Conservation (phyloP, 2,113 vertebrate species). For the Tragelaphus imberbis region DNA sequence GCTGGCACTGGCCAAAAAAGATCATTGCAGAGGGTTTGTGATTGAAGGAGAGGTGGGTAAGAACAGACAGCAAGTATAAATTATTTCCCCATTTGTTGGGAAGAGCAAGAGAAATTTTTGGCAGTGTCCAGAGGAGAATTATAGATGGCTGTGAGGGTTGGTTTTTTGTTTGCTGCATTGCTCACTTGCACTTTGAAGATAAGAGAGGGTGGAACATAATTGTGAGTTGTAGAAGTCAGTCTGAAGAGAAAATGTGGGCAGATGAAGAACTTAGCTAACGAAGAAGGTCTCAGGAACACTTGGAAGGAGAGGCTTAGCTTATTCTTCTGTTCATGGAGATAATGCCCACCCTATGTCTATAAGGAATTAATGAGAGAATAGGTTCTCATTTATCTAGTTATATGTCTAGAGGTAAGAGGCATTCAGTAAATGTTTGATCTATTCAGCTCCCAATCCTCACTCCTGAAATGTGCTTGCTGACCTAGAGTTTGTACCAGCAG, state of each 20-base stretch:
- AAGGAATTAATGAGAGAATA: background rate
- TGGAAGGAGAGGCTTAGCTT: background rate
- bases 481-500: background rate
- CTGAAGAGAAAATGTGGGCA: background rate
- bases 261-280: background rate
- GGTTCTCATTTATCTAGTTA: background rate
- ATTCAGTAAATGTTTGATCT: background rate
- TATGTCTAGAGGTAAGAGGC: background rate
- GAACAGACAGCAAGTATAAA: background rate
- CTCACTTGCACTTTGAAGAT: background rate
- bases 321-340: background rate
- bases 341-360: background rate
- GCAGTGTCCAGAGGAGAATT: background rate
- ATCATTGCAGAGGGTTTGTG: background rate
- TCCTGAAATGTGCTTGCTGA: background rate
- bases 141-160: background rate
- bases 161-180: background rate
- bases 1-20: background rate
- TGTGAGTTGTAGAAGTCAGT: background rate
- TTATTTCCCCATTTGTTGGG: background rate
- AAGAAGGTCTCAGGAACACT: background rate
- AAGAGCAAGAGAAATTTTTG: background rate
- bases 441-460: background rate
- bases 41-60: background rate
- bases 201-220: background rate